Conservation (phyloP, 2,113 vertebrate species). For the Sterna hirundo region DNA sequence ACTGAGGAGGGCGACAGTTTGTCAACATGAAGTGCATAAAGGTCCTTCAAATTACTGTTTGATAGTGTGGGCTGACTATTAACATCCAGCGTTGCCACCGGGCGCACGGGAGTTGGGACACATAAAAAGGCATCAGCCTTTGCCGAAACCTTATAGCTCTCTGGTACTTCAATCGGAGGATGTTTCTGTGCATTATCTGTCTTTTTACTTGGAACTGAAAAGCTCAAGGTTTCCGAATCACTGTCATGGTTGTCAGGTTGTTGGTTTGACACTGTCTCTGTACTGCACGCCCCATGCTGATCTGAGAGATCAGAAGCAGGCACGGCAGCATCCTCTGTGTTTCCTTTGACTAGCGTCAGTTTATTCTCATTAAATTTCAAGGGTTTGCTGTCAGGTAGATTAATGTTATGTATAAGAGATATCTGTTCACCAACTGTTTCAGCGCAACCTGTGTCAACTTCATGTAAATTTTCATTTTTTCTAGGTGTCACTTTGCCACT, state of each 20-base stretch:
- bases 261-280: not conserved
- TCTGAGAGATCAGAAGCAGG: not conserved
- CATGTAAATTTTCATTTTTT: not conserved
- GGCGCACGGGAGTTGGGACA: not conserved
- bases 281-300: not conserved
- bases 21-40: slow-evolving; percentile 32
- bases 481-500: not conserved
- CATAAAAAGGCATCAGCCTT: slow-evolving; percentile 25
- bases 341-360: not conserved
- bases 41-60: slow-evolving; percentile 61
- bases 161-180: slow-evolving; percentile 34
- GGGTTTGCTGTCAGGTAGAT: not conserved
- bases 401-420: not conserved
- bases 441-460: not conserved
- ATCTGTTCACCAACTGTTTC: not conserved
- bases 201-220: slow-evolving; percentile 33
- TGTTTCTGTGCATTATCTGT: slow-evolving; percentile 6
- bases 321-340: not conserved
- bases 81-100: not conserved
- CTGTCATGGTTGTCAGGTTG: not conserved
- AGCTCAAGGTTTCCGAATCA: not conserved
- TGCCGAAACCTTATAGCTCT: not conserved
- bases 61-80: slow-evolving; percentile 6
- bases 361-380: slow-evolving; percentile 19
- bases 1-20: slow-evolving; percentile 39